Evolutionary conservation across 2,888 invertebrate species (phyloP), one percentile per base, ranked within the genome.

Genomic region (Hydrotaea diabolus): DNA sequence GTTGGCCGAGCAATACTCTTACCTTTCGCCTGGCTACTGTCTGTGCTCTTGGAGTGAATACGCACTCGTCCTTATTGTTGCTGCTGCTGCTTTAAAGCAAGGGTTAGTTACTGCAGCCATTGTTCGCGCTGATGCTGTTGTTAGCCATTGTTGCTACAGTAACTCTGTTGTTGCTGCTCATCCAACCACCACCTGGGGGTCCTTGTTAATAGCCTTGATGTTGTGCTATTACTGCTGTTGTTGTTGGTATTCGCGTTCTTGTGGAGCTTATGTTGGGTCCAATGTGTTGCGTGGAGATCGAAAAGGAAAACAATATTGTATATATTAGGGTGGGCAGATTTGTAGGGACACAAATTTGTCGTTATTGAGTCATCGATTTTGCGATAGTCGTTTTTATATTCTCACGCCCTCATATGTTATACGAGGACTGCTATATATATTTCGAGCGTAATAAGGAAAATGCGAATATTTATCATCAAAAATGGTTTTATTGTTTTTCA

Each of bases 151-250:
- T 43, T 13, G 21, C 23, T 69, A 21, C 19, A 43, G 66, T 3
- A 19, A 21, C 23, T n/a, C n/a, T 46, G 15, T 69, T 69, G 69
- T 69, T 23, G 69, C 5, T 23, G 15, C 19, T 69, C n/a, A 13
- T 21, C 13, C 69, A 23, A 36, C 26, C 53, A 77, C 77, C 66
- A 76, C 78, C 71, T 75, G 59, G 71, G 36, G 81, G 75, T 84
- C 78, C 78, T 84, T 78, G 75, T 78, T 84, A 84, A 84, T 81
- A 84, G 77, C 83, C 83, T 84, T 78, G 78, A 76, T 64, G 46
- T 78, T 76, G 75, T 74, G 31, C 31, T 31, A 7, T 7, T 31
- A 7, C 31, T 31, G 31, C 7, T 31, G 74, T 59, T 74, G 19
- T 46, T 78, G 57, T 55, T 81, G 64, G 59, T 53, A 57, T 26